Evolutionary conservation across 2,113 vertebrate species (phyloP).

Genomic region (Semnornis frantzii): DNA sequence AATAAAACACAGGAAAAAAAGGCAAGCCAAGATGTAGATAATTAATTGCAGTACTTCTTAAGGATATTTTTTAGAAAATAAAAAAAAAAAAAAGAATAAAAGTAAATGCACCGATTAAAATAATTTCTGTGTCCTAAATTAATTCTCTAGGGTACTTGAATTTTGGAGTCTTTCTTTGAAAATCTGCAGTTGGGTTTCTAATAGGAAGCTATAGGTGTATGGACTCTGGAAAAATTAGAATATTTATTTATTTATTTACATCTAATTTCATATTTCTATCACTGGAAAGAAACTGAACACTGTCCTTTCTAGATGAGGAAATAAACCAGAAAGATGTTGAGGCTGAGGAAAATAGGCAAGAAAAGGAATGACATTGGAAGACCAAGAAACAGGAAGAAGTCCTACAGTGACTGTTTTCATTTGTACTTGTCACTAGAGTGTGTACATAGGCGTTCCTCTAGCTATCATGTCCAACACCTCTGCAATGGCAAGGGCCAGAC

Average conservation of each 20-base stretch:
- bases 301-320: neutral
- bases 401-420: neutral
- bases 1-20: neutral
- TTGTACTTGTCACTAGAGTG: fast-evolving
- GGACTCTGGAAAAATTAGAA: neutral
- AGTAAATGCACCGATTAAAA: neutral
- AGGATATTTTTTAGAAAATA: neutral
- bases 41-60: neutral
- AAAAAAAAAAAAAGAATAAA: neutral
- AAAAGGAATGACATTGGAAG: neutral
- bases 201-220: neutral
- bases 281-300: neutral
- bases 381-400: neutral
- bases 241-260: neutral
- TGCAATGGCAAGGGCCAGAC: neutral
- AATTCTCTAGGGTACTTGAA: neutral
- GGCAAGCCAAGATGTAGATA: neutral
- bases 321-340: neutral
- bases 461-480: neutral
- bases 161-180: neutral
- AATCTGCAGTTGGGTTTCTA: neutral
- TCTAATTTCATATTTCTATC: neutral
- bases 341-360: neutral
- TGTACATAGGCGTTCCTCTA: neutral
- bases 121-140: neutral